phyloP scores from a whole-genome alignment of 2,113 vertebrate genomes.

The Microtus pennsylvanicus region DNA sequence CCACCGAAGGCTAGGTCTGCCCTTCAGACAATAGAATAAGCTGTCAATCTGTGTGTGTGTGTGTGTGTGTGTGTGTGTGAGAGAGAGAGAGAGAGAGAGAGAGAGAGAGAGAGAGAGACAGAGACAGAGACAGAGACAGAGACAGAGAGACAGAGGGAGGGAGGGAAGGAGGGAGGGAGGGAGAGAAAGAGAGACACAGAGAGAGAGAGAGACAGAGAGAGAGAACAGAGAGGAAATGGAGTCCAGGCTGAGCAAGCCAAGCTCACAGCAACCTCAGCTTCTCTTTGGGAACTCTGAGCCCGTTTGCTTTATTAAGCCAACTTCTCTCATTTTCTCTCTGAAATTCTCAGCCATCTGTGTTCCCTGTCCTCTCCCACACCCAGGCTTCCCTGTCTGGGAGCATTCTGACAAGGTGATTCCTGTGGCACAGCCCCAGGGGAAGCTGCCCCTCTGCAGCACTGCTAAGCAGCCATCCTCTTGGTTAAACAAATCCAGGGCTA shows the following conservation, averaged over 20 bases:
- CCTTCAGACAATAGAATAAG: neutral
- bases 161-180: no score
- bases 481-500: slow-evolving; percentile 79
- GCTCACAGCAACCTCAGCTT: neutral
- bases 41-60: neutral
- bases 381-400: neutral
- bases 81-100: no score
- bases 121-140: no score
- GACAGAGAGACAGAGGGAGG: no score
- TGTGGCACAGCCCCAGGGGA: neutral
- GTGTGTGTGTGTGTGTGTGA: neutral
- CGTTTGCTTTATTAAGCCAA: neutral
- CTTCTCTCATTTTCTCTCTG: neutral
- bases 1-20: neutral
- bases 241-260: neutral
- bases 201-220: no score
- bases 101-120: no score
- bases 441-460: neutral
- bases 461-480: neutral
- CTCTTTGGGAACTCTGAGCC: neutral
- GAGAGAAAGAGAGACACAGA: no score
- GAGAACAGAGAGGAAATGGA: neutral
- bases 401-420: neutral
- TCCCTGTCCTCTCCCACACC: neutral
- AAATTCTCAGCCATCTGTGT: neutral